Evolutionary conservation across 2,888 invertebrate genomes (phyloP), one percentile per base, ranked within the genome.

Genomic region (Odontomyia ornata): DNA sequence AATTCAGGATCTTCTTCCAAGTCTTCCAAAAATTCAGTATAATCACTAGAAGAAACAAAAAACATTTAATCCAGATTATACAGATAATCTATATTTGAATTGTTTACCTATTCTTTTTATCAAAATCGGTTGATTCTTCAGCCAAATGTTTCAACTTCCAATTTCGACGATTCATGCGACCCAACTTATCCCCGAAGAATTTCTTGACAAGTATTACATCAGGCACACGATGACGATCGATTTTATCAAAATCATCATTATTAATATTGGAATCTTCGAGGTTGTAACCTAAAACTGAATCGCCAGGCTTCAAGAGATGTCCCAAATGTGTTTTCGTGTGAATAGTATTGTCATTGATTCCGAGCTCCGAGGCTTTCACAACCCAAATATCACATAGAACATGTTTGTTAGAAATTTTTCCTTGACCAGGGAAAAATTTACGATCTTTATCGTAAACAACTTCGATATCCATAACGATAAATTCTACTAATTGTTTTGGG

Each of bases 131-230:
- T 3, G 89, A 90, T 75, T 92, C 93, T 7, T 91, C 91, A 0
- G 91, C 91, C 85, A 99, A 90, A 85, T 96, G 96, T 83, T 94
- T 93, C 47, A 99, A 89, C 85, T 97, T 97, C 99, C 99, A 99
- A 80, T 91, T 89, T 77, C 95, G 91, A 36, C 91, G 91, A 77
- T 91, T 91, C n/a, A 92, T 90, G 46, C 95, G 89, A 0, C 91
- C 89, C 1, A 91, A 86, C 80, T 90, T 90, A 83, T 93, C 95
- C 0, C 91, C 92, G 85, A 94, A 97, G 81, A 91, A 89, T 86
- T 99, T 99, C 88, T 96, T 97, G 11, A 98, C 95, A n/a, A 99
- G 87, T 77, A 99, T 91, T 76, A 99, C 93, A 88, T 99, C 98
- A 0, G 98, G 97, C 36, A 98, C 85, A 13, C 84, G 83, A 79